These are phyloP conservation scores for Callithrix jacchus DNA, from an alignment of 2,113 vertebrate genomes.

Conservation along the genomic window DNA sequence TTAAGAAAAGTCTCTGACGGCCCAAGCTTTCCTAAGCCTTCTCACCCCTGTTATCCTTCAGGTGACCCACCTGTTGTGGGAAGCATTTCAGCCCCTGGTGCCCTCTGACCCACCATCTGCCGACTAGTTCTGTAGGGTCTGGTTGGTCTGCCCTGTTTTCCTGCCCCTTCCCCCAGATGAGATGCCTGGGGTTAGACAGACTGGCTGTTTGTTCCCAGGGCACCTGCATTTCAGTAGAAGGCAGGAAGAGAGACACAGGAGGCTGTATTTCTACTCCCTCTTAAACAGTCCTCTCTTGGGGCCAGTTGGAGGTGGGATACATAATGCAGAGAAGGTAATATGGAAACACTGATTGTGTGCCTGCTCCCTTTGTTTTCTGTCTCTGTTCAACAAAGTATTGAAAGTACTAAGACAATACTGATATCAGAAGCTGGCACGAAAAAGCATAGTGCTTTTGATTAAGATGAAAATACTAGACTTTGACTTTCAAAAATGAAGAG, in stretches of 20 bases:
- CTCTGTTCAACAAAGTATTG: not conserved
- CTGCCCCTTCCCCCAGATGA: not conserved
- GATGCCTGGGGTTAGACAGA: not conserved
- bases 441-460: not conserved
- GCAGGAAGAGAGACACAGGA: not conserved
- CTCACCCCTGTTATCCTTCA: not conserved
- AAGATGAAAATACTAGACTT: not conserved
- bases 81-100: not conserved
- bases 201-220: not conserved
- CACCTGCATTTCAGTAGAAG: not conserved
- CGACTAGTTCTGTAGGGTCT: not conserved
- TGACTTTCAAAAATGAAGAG: not conserved
- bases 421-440: not conserved
- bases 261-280: accelerated
- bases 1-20: not conserved
- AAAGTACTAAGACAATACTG: not conserved
- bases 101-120: slow-evolving; percentile 25
- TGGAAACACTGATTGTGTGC: accelerated
- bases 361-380: not conserved
- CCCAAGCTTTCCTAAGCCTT: not conserved
- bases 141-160: not conserved
- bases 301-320: not conserved
- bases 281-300: not conserved
- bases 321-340: too few relatives aligned
- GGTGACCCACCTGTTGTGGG: not conserved